A percentile compares a stretch with the other conserved stretches of the same genome.
phyloP scores from a whole-genome alignment of 37 sponge, comb jelly and placozoan genomes.

The Halisarca cf. caerulea region DNA sequence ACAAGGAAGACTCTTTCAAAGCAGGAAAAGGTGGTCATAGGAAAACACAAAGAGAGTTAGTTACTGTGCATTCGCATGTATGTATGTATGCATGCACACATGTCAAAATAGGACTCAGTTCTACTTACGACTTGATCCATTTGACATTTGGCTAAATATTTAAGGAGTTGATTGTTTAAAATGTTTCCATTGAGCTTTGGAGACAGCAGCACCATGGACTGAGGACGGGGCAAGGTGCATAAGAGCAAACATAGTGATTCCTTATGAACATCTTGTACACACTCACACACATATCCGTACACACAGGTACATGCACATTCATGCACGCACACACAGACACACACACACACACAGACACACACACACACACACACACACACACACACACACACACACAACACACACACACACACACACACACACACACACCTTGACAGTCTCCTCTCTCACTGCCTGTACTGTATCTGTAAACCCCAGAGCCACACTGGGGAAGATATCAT shows the following conservation, averaged over 20 bases:
- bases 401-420: neutral
- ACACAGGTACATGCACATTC: too few relatives aligned
- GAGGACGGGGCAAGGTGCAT: neutral
- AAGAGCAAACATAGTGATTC: neutral
- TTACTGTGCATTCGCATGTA: too few relatives aligned
- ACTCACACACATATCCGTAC: neutral
- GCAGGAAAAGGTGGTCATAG: too few relatives aligned
- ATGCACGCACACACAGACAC: neutral
- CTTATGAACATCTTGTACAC: neutral
- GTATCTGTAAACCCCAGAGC: slow-evolving; percentile 91
- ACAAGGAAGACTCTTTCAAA: too few relatives aligned
- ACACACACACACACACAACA: neutral
- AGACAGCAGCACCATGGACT: slow-evolving; percentile 85
- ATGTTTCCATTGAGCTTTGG: slow-evolving; percentile 74
- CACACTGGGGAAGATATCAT: slow-evolving; percentile 87
- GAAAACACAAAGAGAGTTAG: too few relatives aligned
- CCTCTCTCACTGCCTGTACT: slow-evolving; percentile 85
- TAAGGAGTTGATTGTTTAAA: slow-evolving; percentile 80
- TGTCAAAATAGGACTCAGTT: neutral
- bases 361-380: slow-evolving; percentile 19
- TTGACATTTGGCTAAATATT: slow-evolving; percentile 91
- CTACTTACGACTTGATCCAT: slow-evolving; percentile 79
- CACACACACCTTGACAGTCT: slow-evolving; percentile 80
- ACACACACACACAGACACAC: neutral
- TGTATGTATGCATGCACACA: slow-evolving; percentile 21